These are phyloP conservation scores for Cyphomyrus discorhynchus DNA, from an alignment of 2,113 vertebrate genomes.

Conservation along the genomic window DNA sequence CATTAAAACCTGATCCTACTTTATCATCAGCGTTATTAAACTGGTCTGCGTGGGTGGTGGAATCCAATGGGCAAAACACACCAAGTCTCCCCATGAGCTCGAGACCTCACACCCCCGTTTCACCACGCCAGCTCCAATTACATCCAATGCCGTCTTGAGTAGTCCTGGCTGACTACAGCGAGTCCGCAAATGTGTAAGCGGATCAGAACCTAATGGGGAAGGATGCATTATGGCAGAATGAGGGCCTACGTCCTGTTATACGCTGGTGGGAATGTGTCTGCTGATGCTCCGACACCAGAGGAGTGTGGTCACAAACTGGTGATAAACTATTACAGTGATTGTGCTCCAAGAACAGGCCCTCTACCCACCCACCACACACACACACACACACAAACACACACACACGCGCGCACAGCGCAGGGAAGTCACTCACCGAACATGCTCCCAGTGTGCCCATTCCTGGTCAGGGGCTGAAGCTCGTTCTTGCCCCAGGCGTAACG, in stretches of 20 bases:
- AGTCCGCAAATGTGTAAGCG: background rate
- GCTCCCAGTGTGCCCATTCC: constrained; percentile 83
- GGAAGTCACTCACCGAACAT: constrained; percentile 85
- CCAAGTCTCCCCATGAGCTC: background rate
- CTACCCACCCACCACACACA: background rate
- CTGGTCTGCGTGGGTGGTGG: background rate
- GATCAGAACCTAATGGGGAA: background rate
- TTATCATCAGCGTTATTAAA: constrained; percentile 42
- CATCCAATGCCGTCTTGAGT: background rate
- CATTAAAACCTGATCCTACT: constrained; percentile 46
- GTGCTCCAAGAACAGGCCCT: background rate
- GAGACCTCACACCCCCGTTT: background rate
- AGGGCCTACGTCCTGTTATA: background rate
- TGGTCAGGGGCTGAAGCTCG: constrained; percentile 83
- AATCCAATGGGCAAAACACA: background rate
- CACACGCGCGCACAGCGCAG: background rate
- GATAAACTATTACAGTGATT: background rate
- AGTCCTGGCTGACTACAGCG: background rate
- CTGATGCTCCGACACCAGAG: background rate
- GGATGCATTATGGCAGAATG: background rate
- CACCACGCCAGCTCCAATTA: background rate
- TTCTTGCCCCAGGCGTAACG: constrained; percentile 87
- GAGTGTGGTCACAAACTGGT: background rate
- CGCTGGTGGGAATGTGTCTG: background rate
- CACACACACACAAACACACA: no score